phyloP scores from a whole-genome alignment of 37 sponge, comb jelly and placozoan genomes.

The Eunapius fragilis region DNA sequence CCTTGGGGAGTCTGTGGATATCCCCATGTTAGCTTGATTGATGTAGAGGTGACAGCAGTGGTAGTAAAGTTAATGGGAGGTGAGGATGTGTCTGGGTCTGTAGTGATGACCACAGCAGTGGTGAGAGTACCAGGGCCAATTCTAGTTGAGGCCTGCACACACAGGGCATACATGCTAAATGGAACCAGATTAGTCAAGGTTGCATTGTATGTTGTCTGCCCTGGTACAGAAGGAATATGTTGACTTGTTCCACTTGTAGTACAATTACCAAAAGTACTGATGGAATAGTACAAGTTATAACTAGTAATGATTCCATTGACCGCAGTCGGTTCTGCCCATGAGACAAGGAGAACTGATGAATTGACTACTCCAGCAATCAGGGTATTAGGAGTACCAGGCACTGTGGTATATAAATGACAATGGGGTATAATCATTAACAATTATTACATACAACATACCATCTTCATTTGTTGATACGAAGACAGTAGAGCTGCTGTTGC shows the following conservation, averaged over 20 bases:
- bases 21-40: conserved; percentile 45
- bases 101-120: background rate
- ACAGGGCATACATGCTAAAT: conserved; percentile 47
- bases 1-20: conserved; percentile 43
- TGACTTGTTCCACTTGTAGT: background rate
- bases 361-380: background rate
- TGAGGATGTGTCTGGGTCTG: conserved; percentile 40
- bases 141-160: conserved; percentile 43
- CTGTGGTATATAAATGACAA: background rate
- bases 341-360: background rate
- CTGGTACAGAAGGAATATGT: background rate
- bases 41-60: conserved; percentile 14
- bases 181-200: conserved; percentile 18
- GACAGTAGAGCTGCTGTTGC: background rate
- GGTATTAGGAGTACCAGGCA: conserved; percentile 3
- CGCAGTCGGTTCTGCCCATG: conserved; percentile 22
- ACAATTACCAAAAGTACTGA: background rate
- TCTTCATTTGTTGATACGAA: conserved; percentile 3
- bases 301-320: conserved; percentile 42
- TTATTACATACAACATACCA: conserved; percentile 14
- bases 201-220: background rate
- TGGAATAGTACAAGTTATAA: conserved; percentile 37
- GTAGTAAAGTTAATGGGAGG: conserved; percentile 36
- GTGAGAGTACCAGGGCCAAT: conserved; percentile 39
- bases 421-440: too few species aligned